These are phyloP conservation scores for Cephalopholis sonnerati DNA, from an alignment of 2,113 vertebrate species.

Conservation along the genomic window DNA sequence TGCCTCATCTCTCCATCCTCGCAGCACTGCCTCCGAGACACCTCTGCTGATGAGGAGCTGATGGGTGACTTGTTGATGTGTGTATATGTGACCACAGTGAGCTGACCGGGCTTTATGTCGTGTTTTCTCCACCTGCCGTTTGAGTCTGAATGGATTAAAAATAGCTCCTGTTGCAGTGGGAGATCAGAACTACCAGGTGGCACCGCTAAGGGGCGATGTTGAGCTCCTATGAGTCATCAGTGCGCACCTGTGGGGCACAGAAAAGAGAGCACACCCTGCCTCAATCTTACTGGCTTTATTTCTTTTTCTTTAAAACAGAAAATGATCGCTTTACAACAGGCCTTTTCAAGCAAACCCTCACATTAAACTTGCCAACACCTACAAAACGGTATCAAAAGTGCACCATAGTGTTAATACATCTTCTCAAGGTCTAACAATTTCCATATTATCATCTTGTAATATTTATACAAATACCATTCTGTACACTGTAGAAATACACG, in stretches of 20 bases:
- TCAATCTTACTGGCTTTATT: conserved; percentile 83
- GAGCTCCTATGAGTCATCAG: conserved; percentile 80
- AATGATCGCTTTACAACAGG: conserved; percentile 89
- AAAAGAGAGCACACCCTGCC: conserved; percentile 39
- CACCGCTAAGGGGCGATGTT: conserved; percentile 59
- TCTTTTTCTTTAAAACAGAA: conserved; percentile 91
- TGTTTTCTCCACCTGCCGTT: conserved; percentile 22
- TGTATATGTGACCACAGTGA: background rate
- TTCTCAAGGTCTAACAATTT: conserved; percentile 83
- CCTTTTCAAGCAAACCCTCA: conserved; percentile 88
- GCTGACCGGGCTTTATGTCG: conserved; percentile 3
- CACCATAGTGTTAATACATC: conserved; percentile 90
- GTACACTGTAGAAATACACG: conserved; percentile 92
- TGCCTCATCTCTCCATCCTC: conserved; percentile 35
- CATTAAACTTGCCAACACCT: conserved; percentile 88
- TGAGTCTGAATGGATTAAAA: conserved; percentile 57
- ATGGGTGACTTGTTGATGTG: conserved; percentile 1
- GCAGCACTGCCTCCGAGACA: conserved; percentile 9
- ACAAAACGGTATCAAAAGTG: conserved; percentile 93
- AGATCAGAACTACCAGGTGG: conserved; percentile 3
- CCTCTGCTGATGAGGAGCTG: background rate
- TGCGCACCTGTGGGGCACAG: conserved; percentile 61
- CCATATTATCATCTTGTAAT: conserved; percentile 85
- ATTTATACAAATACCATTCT: conserved; percentile 93
- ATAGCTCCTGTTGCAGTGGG: conserved; percentile 63